Base-by-base conservation (phyloP, 2,113 vertebrate species). In the Pterocles gutturalis region DNA sequence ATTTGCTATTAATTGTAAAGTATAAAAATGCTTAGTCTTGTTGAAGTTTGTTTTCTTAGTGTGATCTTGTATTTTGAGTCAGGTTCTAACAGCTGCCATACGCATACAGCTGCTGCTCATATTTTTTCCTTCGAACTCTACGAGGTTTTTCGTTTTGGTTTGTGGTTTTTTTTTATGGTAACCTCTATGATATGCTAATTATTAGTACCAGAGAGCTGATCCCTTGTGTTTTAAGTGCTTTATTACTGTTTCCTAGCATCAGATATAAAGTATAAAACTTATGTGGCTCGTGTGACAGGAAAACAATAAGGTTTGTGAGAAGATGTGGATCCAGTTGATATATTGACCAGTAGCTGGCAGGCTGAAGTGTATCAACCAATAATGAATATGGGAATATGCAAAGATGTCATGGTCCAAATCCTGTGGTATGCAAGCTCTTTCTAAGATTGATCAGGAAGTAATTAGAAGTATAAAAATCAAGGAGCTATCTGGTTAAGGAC, bases 31-130 rank as follows among this genome's bases (percentile, higher is more conserved):
- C 65, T 82, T 95, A 77, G 41, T 83, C 36, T 48, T 89, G 25
- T 65, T 58, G 45, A 76, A 87, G 54, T 90, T 91, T 94, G 43
- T 96, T 95, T 93, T 90, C 66, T 83, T 76, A 72, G 62, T 87
- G 69, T 96, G 75, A 62, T 80, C 38, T 55, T 76, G 24, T 48
- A 33, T 83, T 97, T 87, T 91, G 57, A 28, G 25, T 62, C 81
- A 90, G 53, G 43, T 33, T 69, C 33, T 81, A 78, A 73, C 69
- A 67, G 62, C 83, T 96, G 80, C 80, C 89, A 84, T 92, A 49
- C 89, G 83, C 80, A 78, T 49, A 69, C 96, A 97, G 77, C 84
- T 96, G 91, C 87, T 93, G 62, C 53, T 85, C 73, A 31, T 67
- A 81, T 43, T 61, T 83, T 93, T 87, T 41, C n/a, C 75, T 61